phyloP scores from a whole-genome alignment of 2,113 vertebrate genomes.

The Fulmarus glacialis region DNA sequence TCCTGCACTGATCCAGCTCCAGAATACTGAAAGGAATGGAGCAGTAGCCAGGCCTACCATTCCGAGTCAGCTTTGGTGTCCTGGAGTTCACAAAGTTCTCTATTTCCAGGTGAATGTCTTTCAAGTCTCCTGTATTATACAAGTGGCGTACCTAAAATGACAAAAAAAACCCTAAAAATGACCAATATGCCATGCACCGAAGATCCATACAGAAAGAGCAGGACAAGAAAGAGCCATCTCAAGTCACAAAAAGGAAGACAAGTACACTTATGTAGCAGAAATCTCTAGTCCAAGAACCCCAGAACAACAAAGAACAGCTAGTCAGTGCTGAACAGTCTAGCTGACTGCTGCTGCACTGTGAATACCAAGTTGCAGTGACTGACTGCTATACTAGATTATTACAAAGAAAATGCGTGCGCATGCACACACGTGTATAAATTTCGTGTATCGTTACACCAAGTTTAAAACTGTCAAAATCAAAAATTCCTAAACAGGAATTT shows the following conservation, averaged over 20 bases:
- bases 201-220: not conserved
- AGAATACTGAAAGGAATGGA: not conserved
- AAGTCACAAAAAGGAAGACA: not conserved
- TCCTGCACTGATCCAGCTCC: not conserved
- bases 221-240: not conserved
- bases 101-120: slow-evolving; percentile 87
- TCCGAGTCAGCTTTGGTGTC: slow-evolving; percentile 88
- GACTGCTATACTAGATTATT: not conserved
- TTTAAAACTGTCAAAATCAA: not conserved
- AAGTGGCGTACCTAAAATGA: slow-evolving; percentile 87
- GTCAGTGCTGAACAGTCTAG: not conserved
- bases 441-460: not conserved
- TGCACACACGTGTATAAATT: not conserved
- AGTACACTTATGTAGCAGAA: not conserved
- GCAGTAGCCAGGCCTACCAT: slow-evolving; percentile 78
- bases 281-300: not conserved
- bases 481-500: not conserved
- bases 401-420: not conserved
- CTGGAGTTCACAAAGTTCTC: slow-evolving; percentile 90
- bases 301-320: not conserved
- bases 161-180: not conserved
- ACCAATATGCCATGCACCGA: not conserved
- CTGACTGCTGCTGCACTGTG: not conserved
- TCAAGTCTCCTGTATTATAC: slow-evolving; percentile 87
- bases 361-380: not conserved